These are phyloP conservation scores for Pangasius krempfi DNA, from an alignment of 2,797 vertebrate genomes.

Conservation along the genomic window DNA sequence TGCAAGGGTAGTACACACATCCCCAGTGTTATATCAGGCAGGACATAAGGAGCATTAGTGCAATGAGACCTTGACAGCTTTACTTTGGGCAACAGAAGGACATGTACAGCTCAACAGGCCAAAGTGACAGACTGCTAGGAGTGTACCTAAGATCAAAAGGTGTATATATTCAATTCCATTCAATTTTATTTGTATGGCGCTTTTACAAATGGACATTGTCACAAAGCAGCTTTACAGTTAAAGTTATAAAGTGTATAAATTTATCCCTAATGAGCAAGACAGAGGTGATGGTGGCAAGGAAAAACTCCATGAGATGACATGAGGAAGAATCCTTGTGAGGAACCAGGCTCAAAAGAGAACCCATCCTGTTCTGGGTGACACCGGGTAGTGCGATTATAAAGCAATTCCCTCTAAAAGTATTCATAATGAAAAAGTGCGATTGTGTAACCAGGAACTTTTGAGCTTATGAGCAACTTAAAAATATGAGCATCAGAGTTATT, in stretches of 20 bases:
- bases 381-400: too few relatives aligned
- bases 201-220: background rate
- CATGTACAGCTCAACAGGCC: background rate
- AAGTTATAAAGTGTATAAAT: too few relatives aligned
- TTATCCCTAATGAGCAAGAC: too few relatives aligned
- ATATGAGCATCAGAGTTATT: too few relatives aligned
- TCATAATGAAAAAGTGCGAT: background rate
- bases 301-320: too few relatives aligned
- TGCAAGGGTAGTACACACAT: too few relatives aligned
- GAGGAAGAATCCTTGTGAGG: background rate
- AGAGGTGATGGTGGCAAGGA: too few relatives aligned
- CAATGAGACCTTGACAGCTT: background rate
- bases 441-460: background rate
- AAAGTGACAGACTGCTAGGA: background rate
- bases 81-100: background rate
- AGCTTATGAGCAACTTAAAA: background rate
- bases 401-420: background rate
- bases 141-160: background rate
- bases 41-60: background rate
- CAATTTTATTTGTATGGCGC: background rate
- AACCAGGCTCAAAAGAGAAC: too few relatives aligned
- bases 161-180: background rate
- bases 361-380: background rate
- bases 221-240: background rate
- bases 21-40: background rate